Conservation (phyloP, 2,797 vertebrate species). For the Microctenopoma stevenorrisi region DNA sequence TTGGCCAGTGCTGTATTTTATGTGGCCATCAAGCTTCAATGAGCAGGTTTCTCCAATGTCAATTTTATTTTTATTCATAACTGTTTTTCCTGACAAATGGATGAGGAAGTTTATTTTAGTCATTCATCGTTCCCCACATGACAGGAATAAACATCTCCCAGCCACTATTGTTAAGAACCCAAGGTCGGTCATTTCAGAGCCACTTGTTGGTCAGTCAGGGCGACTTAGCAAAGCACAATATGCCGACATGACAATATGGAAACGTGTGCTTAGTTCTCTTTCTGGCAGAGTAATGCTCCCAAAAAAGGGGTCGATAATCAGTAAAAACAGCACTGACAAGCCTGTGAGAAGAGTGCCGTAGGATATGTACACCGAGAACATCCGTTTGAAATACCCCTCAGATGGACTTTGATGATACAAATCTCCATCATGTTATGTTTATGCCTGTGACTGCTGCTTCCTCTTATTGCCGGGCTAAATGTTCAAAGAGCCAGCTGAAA, state of each 20-base stretch:
- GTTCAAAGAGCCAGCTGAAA: slow-evolving; percentile 67
- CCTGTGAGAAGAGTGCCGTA: slow-evolving; percentile 36
- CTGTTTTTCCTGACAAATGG: slow-evolving; percentile 54
- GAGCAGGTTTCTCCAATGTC: slow-evolving; percentile 57
- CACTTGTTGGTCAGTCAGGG: slow-evolving; percentile 7
- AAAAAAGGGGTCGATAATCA: slow-evolving; percentile 32
- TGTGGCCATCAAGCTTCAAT: slow-evolving; percentile 45
- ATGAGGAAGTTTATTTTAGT: slow-evolving; percentile 55
- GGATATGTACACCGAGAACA: slow-evolving; percentile 17
- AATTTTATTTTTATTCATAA: slow-evolving; percentile 67
- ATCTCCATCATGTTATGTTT: slow-evolving; percentile 64
- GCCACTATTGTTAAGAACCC: background rate
- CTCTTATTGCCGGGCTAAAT: slow-evolving; percentile 52
- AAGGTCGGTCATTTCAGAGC: background rate
- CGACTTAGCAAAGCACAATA: background rate
- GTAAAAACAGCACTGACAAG: slow-evolving; percentile 17
- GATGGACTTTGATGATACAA: slow-evolving; percentile 70
- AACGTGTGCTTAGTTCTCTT: slow-evolving; percentile 2
- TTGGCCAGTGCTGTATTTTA: slow-evolving; percentile 43
- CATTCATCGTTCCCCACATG: slow-evolving; percentile 24
- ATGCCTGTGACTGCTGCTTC: slow-evolving; percentile 37
- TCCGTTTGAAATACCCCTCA: slow-evolving; percentile 41
- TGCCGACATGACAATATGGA: background rate
- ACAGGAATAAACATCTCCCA: slow-evolving; percentile 38
- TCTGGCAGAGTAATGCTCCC: background rate